Base-by-base conservation (phyloP, 1,140 invertebrate genomes). In the Trichonephila inaurata region DNA sequence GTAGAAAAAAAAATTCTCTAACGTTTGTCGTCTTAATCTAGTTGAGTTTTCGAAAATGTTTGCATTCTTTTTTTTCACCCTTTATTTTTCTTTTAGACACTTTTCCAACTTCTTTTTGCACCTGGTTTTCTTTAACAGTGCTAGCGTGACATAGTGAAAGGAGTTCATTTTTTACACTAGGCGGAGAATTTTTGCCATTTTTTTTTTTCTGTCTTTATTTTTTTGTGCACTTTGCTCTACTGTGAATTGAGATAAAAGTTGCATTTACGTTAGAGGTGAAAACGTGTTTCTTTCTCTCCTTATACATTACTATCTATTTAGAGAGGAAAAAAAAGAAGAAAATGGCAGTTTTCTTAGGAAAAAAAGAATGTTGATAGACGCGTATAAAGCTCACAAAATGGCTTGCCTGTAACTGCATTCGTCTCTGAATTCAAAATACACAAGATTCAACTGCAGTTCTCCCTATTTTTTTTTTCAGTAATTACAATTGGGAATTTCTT, bases 11-110 rank as follows among this genome's bases (percentile, higher is more conserved):
- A 88, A 66, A 51, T 89, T 89, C 44, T 89, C 40, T n/a, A 89
- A 89, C 66, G 88, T 77, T 89, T 85, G 83, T 85, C 83, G 88
- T 89, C 88, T 89, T 89, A 89, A 77, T 89, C 88, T 89, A 33
- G 88, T 89, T 72, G 64, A 77, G 69, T 58, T 72, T 72, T 89
- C 51, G 83, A 61, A 85, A 89, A 58, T 89, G 88, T 89, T 89
- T 89, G 66, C 24, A 24, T 89, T 69, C n/a, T 72, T 24, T 89
- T 69, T 16, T 5, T 33, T 28, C 16, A 44, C 19, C 19, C 40
- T 85, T 85, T 60, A 40, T 72, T 44, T 72, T 72, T 51, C 44
- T 51, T 14, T 72, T 44, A 72, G 69, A 72, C 40, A 40, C 40
- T 89, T 89, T 72, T 33, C 18, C 24, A 69, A 24, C 28, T 87